Conservation (phyloP, 2,113 vertebrate genomes). For the Vulpes ferrilata region DNA sequence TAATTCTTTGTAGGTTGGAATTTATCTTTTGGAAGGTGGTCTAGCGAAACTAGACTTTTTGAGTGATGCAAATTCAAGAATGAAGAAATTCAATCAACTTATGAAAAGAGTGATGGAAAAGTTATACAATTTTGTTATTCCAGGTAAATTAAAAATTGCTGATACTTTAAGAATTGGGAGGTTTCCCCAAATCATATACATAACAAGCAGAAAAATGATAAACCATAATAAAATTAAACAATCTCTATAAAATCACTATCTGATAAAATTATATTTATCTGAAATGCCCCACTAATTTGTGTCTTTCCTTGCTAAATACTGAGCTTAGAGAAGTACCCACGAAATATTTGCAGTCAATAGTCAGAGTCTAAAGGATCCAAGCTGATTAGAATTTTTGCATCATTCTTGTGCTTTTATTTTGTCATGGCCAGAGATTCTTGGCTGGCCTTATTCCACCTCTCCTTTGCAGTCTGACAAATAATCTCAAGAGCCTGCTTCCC, state of each 20-base stretch:
- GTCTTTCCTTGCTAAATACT: slow-evolving; percentile 8
- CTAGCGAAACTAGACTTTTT: slow-evolving; percentile 94
- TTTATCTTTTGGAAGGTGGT: slow-evolving; percentile 94
- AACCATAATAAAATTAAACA: slow-evolving; percentile 10
- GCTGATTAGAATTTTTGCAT: neutral
- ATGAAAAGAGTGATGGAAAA: slow-evolving; percentile 97
- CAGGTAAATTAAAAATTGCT: slow-evolving; percentile 87
- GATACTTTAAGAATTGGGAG: neutral
- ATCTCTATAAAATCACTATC: neutral
- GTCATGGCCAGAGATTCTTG: slow-evolving; percentile 17
- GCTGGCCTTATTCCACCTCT: neutral
- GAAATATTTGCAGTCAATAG: neutral
- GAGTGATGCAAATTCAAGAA: slow-evolving; percentile 94
- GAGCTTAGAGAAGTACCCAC: neutral
- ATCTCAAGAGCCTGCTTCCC: slow-evolving; percentile 17
- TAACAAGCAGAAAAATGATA: slow-evolving; percentile 14
- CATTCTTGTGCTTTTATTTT: slow-evolving; percentile 40
- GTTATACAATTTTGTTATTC: slow-evolving; percentile 94
- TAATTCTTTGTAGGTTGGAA: slow-evolving; percentile 90
- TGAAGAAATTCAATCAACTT: slow-evolving; percentile 95
- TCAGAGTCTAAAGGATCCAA: neutral
- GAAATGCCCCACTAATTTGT: neutral
- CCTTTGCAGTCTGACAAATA: slow-evolving; percentile 40
- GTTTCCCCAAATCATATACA: neutral
- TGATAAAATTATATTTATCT: slow-evolving; percentile 13